These are phyloP conservation scores for Parambassis ranga DNA, from an alignment of 2,797 vertebrate genomes.

Conservation along the genomic window DNA sequence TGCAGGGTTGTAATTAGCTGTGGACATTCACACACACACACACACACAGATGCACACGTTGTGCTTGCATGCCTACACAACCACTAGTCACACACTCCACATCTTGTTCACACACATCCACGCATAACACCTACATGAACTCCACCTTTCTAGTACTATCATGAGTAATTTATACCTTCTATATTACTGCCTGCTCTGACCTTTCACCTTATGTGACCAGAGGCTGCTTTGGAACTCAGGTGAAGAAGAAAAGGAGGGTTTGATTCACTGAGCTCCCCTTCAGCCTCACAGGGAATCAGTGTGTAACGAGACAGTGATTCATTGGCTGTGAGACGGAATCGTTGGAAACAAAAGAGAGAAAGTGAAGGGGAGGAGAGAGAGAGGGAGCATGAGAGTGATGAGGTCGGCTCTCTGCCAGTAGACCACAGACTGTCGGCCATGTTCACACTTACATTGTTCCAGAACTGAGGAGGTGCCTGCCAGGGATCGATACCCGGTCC, in stretches of 20 bases:
- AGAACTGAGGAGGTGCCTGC: conserved; percentile 2
- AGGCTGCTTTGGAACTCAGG: conserved; percentile 15
- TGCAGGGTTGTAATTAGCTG: conserved; percentile 55
- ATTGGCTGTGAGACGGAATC: conserved; percentile 45
- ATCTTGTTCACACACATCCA: conserved; percentile 13
- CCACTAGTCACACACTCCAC: conserved; percentile 5
- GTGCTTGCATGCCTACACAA: conserved; percentile 38
- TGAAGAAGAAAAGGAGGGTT: conserved; percentile 32
- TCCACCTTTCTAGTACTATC: neutral
- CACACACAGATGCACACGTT: conserved; percentile 26
- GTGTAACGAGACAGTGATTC: conserved; percentile 70
- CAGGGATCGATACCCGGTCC: conserved; percentile 56
- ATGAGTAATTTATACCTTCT: neutral
- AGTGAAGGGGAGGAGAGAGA: conserved; percentile 15
- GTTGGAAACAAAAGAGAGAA: conserved; percentile 58
- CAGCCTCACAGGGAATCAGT: conserved; percentile 43
- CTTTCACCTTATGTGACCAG: conserved; percentile 31
- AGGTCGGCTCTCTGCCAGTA: conserved; percentile 49
- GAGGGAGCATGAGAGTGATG: conserved; percentile 49
- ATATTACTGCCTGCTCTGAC: conserved; percentile 21
- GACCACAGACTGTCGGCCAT: conserved; percentile 46
- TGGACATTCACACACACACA: conserved; percentile 36
- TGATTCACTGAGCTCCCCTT: conserved; percentile 54
- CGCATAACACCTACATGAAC: conserved; percentile 28
- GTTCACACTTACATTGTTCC: conserved; percentile 53